These are phyloP conservation scores for Morpho deidamia DNA, from an alignment of 2,888 invertebrate species.

Conservation along the genomic window DNA sequence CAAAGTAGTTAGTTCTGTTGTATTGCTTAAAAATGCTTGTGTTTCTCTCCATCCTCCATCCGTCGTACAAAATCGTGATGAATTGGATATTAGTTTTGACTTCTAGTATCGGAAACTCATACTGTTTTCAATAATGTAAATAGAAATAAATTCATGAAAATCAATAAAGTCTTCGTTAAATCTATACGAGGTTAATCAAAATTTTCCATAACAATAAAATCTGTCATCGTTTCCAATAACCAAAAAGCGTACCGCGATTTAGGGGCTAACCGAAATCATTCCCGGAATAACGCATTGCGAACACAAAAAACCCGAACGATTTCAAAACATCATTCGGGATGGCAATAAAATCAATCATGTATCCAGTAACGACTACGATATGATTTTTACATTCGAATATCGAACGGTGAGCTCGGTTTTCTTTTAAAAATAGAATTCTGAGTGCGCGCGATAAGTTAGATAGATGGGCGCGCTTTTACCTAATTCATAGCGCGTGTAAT, in stretches of 20 bases:
- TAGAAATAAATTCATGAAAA: too few relatives aligned
- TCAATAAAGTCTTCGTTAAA: too few relatives aligned
- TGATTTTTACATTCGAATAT: constrained; percentile 53
- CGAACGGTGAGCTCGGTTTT: constrained; percentile 37
- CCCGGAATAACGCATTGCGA: constrained; percentile 25
- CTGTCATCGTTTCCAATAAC: constrained; percentile 14
- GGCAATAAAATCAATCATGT: constrained; percentile 75
- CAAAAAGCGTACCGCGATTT: constrained; percentile 6
- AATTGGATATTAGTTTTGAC: too few relatives aligned
- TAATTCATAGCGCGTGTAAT: constrained; percentile 34
- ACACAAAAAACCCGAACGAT: constrained; percentile 45
- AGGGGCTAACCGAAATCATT: constrained; percentile 4
- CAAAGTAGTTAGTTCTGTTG: too few relatives aligned
- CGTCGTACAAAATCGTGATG: too few relatives aligned
- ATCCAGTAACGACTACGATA: constrained; percentile 53
- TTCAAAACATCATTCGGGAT: constrained; percentile 59
- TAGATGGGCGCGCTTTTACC: constrained; percentile 45
- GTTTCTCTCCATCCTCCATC: too few relatives aligned
- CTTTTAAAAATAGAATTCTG: constrained; percentile 74
- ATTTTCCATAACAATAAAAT: background rate
- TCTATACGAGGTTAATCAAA: too few relatives aligned
- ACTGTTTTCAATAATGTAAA: too few relatives aligned
- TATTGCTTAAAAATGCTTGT: too few relatives aligned
- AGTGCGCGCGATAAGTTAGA: constrained; percentile 71
- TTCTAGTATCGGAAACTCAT: too few relatives aligned